These are phyloP conservation scores for Leptatherina wallacei DNA, from an alignment of 2,797 vertebrate genomes.

Conservation along the genomic window DNA sequence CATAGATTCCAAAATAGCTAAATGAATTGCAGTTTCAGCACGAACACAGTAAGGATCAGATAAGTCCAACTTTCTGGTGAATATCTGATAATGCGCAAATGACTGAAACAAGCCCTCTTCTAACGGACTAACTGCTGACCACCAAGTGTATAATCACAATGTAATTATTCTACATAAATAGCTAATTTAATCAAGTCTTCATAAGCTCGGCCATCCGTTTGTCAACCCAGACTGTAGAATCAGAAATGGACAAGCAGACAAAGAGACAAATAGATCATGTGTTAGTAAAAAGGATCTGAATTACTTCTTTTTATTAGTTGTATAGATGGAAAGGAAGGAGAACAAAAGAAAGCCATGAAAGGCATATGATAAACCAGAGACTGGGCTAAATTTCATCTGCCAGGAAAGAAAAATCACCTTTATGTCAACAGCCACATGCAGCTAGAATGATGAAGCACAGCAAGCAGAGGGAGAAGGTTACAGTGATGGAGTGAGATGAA, in stretches of 20 bases:
- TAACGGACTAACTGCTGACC: slow-evolving; percentile 33
- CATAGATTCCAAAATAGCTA: slow-evolving; percentile 57
- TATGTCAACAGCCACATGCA: slow-evolving; percentile 61
- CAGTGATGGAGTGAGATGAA: slow-evolving; percentile 55
- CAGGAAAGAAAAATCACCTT: slow-evolving; percentile 45
- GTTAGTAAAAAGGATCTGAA: slow-evolving; percentile 21
- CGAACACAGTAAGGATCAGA: slow-evolving; percentile 32
- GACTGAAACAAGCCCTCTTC: slow-evolving; percentile 17
- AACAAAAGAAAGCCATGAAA: slow-evolving; percentile 17
- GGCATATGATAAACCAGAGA: slow-evolving; percentile 10
- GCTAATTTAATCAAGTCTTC: slow-evolving; percentile 43
- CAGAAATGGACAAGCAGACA: slow-evolving; percentile 11
- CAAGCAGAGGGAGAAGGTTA: slow-evolving; percentile 35
- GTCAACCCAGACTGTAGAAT: slow-evolving; percentile 28
- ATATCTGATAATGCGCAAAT: slow-evolving; percentile 14
- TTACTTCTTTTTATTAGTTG: slow-evolving; percentile 7
- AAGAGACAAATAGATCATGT: slow-evolving; percentile 22
- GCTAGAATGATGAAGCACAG: slow-evolving; percentile 52
- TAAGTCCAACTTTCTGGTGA: slow-evolving; percentile 20
- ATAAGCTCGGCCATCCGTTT: slow-evolving; percentile 17
- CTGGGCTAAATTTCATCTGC: slow-evolving; percentile 20
- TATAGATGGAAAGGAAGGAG: slow-evolving; percentile 10
- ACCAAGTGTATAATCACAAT: slow-evolving; percentile 10
- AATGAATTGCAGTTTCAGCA: slow-evolving; percentile 57
- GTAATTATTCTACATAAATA: slow-evolving; percentile 21